Conservation (phyloP, 2,113 vertebrate genomes). For the Ivindomyrus marchei region DNA sequence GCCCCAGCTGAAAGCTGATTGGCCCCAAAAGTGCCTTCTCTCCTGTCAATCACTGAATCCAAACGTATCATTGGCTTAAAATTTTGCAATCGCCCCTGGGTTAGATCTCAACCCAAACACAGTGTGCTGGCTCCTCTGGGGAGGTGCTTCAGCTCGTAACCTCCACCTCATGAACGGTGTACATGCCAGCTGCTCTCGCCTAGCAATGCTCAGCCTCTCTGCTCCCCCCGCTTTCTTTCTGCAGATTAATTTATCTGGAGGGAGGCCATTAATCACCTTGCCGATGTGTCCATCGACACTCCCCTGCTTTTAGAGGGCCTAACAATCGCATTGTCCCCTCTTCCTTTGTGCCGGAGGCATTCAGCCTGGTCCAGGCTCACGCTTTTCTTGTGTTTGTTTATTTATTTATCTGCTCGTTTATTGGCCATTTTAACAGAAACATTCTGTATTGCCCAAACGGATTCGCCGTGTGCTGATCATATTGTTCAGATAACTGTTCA, state of each 20-base stretch:
- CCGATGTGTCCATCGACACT: slow-evolving; percentile 18
- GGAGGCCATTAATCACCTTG: slow-evolving; percentile 25
- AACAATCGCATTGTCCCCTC: slow-evolving; percentile 3
- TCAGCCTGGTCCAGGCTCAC: not conserved
- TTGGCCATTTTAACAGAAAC: not conserved
- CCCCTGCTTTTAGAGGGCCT: slow-evolving; percentile 20
- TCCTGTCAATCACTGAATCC: not conserved
- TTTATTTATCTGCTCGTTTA: not conserved
- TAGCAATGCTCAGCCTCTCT: slow-evolving; percentile 1
- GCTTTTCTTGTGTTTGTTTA: not conserved
- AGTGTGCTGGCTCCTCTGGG: not conserved
- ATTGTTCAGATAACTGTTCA: not conserved
- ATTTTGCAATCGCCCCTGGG: not conserved
- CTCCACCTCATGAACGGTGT: not conserved
- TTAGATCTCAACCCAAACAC: not conserved
- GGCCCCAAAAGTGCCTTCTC: not conserved
- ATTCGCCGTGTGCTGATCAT: not conserved
- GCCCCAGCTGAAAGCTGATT: not conserved
- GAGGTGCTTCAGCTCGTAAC: not conserved
- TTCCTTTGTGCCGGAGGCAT: slow-evolving; percentile 7
- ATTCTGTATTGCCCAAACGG: not conserved
- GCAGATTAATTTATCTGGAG: slow-evolving; percentile 26
- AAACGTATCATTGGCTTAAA: not conserved
- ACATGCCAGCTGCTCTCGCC: slow-evolving; percentile 17
- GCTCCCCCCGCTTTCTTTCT: not conserved